Base-by-base conservation (phyloP, 1,140 invertebrate genomes). In the Campoletis sonorensis region DNA sequence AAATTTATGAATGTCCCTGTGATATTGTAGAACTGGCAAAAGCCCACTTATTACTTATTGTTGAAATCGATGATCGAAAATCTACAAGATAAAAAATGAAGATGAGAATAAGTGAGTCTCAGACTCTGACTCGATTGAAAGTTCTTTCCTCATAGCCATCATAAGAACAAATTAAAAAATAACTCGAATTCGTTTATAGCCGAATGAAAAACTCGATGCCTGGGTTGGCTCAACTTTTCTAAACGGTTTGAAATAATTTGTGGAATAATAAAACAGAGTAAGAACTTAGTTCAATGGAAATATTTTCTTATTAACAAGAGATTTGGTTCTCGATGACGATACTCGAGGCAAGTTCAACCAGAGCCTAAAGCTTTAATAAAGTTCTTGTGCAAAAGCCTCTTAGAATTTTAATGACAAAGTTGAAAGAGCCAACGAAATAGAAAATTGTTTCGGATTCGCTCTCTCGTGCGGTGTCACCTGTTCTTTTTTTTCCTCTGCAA, bases 401-500 rank as follows among this genome's bases (percentile, higher is more conserved):
- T 11, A 10, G 40, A 45, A 45, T 45, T 45, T 45, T 8, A 45
- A 45, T 45, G 8, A 21, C 16, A 58, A 58, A 58, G 54, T 58
- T 58, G 54, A 23, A 58, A 58, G 54, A 58, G 18, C 54, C 54
- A 58, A 58, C 16, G 18, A 23, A 58, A 58, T 18, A 58, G 54
- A 58, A 58, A 58, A 58, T 21, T 58, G 54, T 58, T 18, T 18
- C 54, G 21, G 61, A 80, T 40, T 33, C 49, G 79, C 54, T 72
- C 23, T 75, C 76, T 40, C 10, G n/a, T 23, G 71, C 26, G 16
- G 58, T 16, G 30, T 71, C 77, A 67, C 58, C 49, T 37, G 54
- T 61, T 54, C 26, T 30, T 45, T 30, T 45, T 71, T 72, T 33
- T 26, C 4, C 18, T 75, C 40, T 51, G 23, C 67, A 45, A 8